These are phyloP conservation scores for Rhinopomastus cyanomelas DNA, from an alignment of 2,113 vertebrate species.

Conservation along the genomic window DNA sequence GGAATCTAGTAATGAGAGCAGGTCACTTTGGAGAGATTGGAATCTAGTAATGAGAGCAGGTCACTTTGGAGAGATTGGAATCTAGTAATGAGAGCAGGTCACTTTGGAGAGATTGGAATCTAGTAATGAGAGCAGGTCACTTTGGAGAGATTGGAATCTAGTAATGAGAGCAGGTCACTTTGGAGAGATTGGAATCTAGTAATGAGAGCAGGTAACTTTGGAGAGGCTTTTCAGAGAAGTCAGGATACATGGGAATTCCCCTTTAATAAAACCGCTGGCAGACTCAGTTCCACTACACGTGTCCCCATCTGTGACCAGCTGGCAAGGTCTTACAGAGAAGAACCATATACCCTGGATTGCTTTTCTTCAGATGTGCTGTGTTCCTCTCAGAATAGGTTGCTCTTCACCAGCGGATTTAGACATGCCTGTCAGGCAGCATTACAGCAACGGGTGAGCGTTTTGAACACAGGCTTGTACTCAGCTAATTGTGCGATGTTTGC, in stretches of 20 bases:
- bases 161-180: neutral
- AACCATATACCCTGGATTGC: neutral
- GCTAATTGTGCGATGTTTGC: neutral
- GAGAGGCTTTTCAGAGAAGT: neutral
- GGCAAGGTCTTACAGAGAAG: neutral
- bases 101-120: neutral
- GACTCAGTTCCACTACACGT: neutral
- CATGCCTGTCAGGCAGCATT: conserved; percentile 27
- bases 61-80: neutral
- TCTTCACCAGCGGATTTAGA: neutral
- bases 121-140: too few relatives aligned
- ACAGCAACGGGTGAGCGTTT: neutral
- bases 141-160: neutral
- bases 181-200: too few relatives aligned
- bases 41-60: neutral
- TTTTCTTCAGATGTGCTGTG: neutral
- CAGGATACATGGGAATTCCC: neutral
- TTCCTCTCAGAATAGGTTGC: neutral
- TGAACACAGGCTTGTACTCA: neutral
- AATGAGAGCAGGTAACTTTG: neutral
- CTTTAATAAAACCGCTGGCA: neutral
- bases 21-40: neutral
- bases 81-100: neutral
- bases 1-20: too few relatives aligned
- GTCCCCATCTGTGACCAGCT: neutral